These are phyloP conservation scores for Arenicola marina DNA, from an alignment of 2,888 invertebrate species.

Conservation along the genomic window DNA sequence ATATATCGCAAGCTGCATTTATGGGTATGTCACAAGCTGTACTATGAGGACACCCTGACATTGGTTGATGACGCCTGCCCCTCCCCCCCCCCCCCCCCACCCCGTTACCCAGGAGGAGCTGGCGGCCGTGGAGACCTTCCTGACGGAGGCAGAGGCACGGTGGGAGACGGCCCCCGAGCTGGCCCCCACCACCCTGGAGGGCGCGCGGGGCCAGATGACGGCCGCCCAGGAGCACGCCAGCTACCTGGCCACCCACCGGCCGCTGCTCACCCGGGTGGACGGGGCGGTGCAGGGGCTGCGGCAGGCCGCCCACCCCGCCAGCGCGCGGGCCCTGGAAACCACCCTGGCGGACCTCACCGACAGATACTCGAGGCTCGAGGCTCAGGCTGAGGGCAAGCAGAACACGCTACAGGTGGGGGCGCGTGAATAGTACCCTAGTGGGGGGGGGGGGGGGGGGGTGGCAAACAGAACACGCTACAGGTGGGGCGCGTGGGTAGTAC, in stretches of 20 bases:
- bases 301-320: background rate
- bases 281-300: background rate
- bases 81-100: too few species aligned
- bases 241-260: background rate
- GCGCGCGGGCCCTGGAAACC: conserved; percentile 32
- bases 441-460: too few species aligned
- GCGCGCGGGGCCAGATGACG: conserved; percentile 75
- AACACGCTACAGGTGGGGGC: conserved; percentile 6
- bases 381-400: conserved; percentile 13
- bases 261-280: background rate
- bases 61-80: background rate
- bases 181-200: conserved; percentile 81
- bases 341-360: conserved; percentile 41
- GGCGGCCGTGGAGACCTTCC: conserved; percentile 64
- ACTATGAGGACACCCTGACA: too few species aligned
- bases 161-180: conserved; percentile 79
- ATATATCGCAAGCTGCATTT: too few species aligned
- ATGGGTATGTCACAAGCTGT: too few species aligned
- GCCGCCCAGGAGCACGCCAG: background rate
- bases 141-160: conserved; percentile 74
- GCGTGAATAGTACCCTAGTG: background rate
- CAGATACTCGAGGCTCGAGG: conserved; percentile 36
- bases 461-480: too few species aligned
- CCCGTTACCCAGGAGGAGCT: background rate
- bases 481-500: too few species aligned